Base-by-base conservation (phyloP, 1,140 invertebrate species). In the Conus betulinus region DNA sequence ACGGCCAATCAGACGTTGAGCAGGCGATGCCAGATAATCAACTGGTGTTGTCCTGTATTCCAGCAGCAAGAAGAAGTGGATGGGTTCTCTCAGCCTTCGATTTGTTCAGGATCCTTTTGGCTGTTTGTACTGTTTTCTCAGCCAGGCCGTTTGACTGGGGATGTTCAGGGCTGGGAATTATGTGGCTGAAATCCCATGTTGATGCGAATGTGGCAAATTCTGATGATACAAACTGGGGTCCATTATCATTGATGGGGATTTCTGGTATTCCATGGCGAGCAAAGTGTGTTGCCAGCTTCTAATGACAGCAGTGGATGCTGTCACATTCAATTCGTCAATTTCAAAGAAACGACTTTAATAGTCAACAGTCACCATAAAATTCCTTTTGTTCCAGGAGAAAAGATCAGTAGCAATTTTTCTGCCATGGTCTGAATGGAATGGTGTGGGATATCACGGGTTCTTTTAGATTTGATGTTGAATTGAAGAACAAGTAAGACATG, bases 381-480 rank as follows among this genome's bases (percentile, higher is more conserved):
- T n/a, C n/a, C n/a, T n/a, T n/a, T 25, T 17, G 5, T 78, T 78
- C 20, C 63, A 91, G 2, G 79, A 89, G 84, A 91, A 92, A 13
- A 91, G 51, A 81, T 92, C 89, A n/a, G 85, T 87, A 11, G 82
- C 89, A 85, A 92, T 79, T 39, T n/a, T 89, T 86, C 74, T 90
- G 76, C 89, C 89, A 93, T 17, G 90, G 91, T n/a, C 86, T n/a
- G 20, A 89, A 25, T 81, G 91, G 91, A 23, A 91, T 86, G 4
- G 79, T 53, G 82, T 88, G 89, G 17, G 89, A 74, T 23, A 84
- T 87, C 2, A 91, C 55, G n/a, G 91, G 88, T 86, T 92, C 88
- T 79, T 89, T 89, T 5, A 10, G 8, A 39, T 90, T n/a, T 15
- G 67, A 67, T 39, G 60, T 52, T 85, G 57, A 25, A 85, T 67